A percentile compares a stretch with the other conserved stretches of the same genome.
These are phyloP conservation scores for Orthosia gracilis DNA, from an alignment of 2,888 invertebrate species.

Conservation along the genomic window DNA sequence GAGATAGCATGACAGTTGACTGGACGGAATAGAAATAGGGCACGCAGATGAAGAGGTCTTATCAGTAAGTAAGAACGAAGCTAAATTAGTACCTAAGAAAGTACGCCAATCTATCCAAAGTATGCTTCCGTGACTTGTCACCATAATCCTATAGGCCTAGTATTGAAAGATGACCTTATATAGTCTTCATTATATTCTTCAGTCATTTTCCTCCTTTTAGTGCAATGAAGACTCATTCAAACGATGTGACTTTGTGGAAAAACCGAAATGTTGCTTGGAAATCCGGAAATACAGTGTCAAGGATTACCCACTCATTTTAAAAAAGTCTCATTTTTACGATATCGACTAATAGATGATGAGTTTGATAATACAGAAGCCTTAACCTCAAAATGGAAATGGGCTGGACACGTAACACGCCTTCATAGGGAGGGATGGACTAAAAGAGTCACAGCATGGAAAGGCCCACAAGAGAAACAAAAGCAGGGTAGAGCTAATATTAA, in stretches of 20 bases:
- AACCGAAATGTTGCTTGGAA: slow-evolving; percentile 13
- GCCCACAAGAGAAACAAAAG: no score
- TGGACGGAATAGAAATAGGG: no score
- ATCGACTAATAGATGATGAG: no score
- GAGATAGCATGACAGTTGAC: no score
- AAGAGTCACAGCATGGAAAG: no score
- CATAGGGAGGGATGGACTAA: no score
- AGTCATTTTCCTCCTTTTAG: slow-evolving; percentile 41
- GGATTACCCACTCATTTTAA: background rate
- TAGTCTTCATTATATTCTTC: background rate
- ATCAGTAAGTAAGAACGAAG: background rate
- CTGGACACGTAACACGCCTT: no score
- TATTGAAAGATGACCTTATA: slow-evolving; percentile 1
- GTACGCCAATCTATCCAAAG: background rate
- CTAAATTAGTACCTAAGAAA: background rate
- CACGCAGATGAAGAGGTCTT: background rate
- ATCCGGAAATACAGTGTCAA: slow-evolving; percentile 6
- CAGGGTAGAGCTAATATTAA: no score
- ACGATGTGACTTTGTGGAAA: slow-evolving; percentile 16
- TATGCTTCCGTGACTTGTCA: background rate
- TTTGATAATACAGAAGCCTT: no score
- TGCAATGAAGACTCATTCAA: slow-evolving; percentile 24
- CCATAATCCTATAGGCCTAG: background rate
- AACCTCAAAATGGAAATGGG: no score
- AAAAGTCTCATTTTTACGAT: background rate